Conservation (phyloP, 2,888 invertebrate genomes). For the Agrochola lota region DNA sequence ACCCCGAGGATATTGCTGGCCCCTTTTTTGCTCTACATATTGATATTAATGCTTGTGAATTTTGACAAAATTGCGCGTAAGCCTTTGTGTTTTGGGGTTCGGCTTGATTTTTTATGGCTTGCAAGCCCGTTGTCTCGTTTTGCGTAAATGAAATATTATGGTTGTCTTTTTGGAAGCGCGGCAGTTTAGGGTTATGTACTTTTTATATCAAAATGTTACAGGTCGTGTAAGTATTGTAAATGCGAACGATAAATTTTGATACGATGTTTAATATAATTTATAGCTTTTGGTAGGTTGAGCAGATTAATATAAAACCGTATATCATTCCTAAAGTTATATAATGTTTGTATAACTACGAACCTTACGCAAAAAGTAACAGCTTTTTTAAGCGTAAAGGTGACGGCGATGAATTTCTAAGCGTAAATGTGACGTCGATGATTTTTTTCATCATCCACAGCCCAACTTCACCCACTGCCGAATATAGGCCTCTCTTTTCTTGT, state of each 20-base stretch:
- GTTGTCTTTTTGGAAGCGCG: slow-evolving; percentile 65
- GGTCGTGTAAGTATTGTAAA: slow-evolving; percentile 48
- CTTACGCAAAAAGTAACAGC: neutral
- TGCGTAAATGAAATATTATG: slow-evolving; percentile 68
- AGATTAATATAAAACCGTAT: neutral
- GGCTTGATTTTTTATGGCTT: slow-evolving; percentile 62
- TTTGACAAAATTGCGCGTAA: slow-evolving; percentile 87
- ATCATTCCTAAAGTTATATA: neutral
- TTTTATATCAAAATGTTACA: slow-evolving; percentile 57
- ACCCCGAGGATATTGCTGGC: slow-evolving; percentile 85
- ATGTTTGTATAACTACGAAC: neutral
- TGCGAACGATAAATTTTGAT: slow-evolving; percentile 49
- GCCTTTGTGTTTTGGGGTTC: slow-evolving; percentile 68
- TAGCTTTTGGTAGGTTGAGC: neutral
- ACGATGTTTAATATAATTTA: slow-evolving; percentile 48
- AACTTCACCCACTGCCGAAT: too few relatives aligned
- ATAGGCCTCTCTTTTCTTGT: too few relatives aligned
- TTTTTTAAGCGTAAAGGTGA: neutral
- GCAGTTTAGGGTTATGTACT: slow-evolving; percentile 41
- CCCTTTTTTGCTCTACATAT: slow-evolving; percentile 89
- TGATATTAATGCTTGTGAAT: slow-evolving; percentile 90
- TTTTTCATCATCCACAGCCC: too few relatives aligned
- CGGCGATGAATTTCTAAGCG: too few relatives aligned
- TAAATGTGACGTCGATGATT: too few relatives aligned
- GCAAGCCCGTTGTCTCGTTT: slow-evolving; percentile 62